These are phyloP conservation scores for Drosophila aff. DNA, from an alignment of 1,140 invertebrate genomes.

Conservation along the genomic window DNA sequence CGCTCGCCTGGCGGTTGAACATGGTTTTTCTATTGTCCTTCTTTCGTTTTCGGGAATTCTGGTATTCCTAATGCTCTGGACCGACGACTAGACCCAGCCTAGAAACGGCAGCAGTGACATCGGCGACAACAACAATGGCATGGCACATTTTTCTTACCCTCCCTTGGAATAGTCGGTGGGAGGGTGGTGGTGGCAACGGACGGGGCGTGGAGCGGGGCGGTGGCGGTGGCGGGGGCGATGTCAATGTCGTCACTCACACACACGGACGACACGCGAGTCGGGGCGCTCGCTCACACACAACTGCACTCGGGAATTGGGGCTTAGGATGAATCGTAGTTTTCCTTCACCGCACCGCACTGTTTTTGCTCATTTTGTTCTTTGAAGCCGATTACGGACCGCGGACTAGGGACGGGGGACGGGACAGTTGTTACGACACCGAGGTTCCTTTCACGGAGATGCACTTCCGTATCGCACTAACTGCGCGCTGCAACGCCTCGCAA, in stretches of 20 bases:
- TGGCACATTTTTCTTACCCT: conserved; percentile 49
- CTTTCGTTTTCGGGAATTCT: background rate
- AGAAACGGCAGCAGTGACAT: conserved; percentile 4
- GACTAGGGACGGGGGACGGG: background rate
- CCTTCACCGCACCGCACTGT: conserved; percentile 20
- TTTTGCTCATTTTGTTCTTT: conserved; percentile 11
- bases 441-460: background rate
- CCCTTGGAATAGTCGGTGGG: background rate
- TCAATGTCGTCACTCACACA: conserved; percentile 73
- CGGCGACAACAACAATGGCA: conserved; percentile 17
- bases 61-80: conserved; percentile 32
- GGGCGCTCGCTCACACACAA: conserved; percentile 27
- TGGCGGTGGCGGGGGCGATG: conserved; percentile 37
- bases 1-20: conserved; percentile 56
- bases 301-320: conserved; percentile 47
- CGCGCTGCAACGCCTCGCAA: conserved; percentile 9
- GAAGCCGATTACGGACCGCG: background rate
- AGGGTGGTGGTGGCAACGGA: background rate
- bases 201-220: conserved; percentile 8
- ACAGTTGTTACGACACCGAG: conserved; percentile 26
- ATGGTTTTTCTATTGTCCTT: conserved; percentile 12
- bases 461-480: conserved; percentile 13
- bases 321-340: conserved; percentile 61
- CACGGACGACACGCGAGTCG: conserved; percentile 31
- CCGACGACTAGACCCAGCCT: conserved; percentile 16